Conservation (phyloP, 35 echinoderm and acorn worm species). For the Amphiura filiformis region DNA sequence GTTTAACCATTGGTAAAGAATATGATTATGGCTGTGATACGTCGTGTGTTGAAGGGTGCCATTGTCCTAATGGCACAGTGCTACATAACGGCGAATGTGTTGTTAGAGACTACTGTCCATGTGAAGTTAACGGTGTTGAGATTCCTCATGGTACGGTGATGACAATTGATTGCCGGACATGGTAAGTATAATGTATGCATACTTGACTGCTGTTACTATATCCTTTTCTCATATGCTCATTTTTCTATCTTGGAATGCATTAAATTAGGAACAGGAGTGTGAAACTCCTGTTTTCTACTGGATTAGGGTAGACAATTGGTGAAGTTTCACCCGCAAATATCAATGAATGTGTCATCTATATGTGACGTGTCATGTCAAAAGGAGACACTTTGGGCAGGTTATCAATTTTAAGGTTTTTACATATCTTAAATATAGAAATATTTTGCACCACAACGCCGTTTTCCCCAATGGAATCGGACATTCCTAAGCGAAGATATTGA, state of each 20-base stretch:
- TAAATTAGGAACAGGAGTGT: not conserved
- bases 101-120: conserved; percentile 25
- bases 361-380: too few species aligned
- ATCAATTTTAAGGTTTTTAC: too few species aligned
- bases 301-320: not conserved
- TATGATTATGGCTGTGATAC: conserved; percentile 21
- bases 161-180: conserved; percentile 5
- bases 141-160: conserved; percentile 8
- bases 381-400: too few species aligned
- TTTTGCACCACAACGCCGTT: too few species aligned
- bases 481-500: too few species aligned
- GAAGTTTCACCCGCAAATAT: too few species aligned
- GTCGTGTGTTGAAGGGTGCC: conserved; percentile 29
- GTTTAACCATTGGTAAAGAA: not conserved
- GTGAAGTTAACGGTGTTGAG: conserved; percentile 1
- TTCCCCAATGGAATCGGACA: too few species aligned
- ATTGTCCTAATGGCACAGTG: conserved; percentile 25
- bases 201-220: too few species aligned
- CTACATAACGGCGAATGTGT: conserved; percentile 19
- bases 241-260: not conserved
- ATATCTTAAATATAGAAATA: too few species aligned
- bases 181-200: conserved; percentile 11
- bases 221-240: not conserved
- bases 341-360: too few species aligned
- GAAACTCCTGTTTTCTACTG: not conserved